Evolutionary conservation across 2,797 vertebrate genomes (phyloP).

Genomic region (Apogon talboti): DNA sequence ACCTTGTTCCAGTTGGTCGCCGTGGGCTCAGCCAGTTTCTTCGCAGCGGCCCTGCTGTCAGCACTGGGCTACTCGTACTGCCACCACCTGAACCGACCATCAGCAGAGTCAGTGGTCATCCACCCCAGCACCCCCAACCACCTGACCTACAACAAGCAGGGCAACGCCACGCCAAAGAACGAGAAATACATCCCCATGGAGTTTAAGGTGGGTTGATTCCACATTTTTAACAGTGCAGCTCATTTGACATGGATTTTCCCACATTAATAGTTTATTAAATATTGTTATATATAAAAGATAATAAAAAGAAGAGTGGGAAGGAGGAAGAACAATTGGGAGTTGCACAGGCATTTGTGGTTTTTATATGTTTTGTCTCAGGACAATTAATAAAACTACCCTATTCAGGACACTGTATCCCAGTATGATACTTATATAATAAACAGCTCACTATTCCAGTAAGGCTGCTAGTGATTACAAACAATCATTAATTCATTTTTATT

Average conservation of each 20-base stretch:
- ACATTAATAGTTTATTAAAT: too few species aligned
- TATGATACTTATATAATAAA: too few species aligned
- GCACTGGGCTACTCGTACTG: slow-evolving; percentile 90
- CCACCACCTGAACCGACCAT: slow-evolving; percentile 85
- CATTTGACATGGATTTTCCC: background rate
- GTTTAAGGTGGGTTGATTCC: slow-evolving; percentile 88
- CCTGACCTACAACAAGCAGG: slow-evolving; percentile 90
- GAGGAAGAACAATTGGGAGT: too few species aligned
- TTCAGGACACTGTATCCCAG: too few species aligned
- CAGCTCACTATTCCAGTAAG: too few species aligned
- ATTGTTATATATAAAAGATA: too few species aligned
- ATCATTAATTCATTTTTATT: too few species aligned
- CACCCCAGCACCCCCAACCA: slow-evolving; percentile 96
- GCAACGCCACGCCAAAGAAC: slow-evolving; percentile 91
- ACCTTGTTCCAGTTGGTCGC: slow-evolving; percentile 92
- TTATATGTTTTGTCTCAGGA: too few species aligned
- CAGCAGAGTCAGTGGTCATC: slow-evolving; percentile 91
- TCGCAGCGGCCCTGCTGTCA: slow-evolving; percentile 90
- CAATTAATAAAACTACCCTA: too few species aligned
- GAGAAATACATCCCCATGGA: slow-evolving; percentile 98
- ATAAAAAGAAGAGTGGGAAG: too few species aligned
- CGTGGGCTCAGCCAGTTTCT: slow-evolving; percentile 89
- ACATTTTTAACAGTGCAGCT: background rate
- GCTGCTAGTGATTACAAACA: too few species aligned
- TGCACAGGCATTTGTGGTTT: too few species aligned